Evolutionary conservation across 2,888 invertebrate genomes (phyloP), one percentile per base, ranked within the genome.

Genomic region (Coleophora flavipennella): DNA sequence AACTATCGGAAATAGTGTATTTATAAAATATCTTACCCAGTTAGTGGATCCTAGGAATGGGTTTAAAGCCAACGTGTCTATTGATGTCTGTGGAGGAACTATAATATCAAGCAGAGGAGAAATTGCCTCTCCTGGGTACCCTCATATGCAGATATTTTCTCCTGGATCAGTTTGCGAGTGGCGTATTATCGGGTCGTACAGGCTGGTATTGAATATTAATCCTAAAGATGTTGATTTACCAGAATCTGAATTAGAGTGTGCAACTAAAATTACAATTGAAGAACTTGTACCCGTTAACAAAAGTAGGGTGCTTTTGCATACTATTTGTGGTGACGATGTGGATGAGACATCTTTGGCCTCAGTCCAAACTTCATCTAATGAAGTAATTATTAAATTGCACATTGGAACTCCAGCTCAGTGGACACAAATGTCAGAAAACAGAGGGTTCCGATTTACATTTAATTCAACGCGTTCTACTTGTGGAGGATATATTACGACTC

Each of bases 1-100:
- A 52, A 86, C 90, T 1, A 87, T 81, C 2, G 88, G 88, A 37
- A 94, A 93, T 60, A 76, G 89, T 39, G 57, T 95, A 31, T 89
- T 88, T 49, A 66, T 95, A 6, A 90, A 89, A 57, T 96, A 91
- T 67, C 87, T 88, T 43, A 93, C 94, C 0, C 87, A 91, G 51
- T 61, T 89, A 1, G 55, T 83, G 1, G 90, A 90, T 40, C 94
- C 94, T 0, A 88, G 88, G 45, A 90, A 90, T 65, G 95, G 95
- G 8, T 95, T 96, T 62, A 89, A 89, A 62, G 92, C 92, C 0
- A 86, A 86, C 41, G 74, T 91, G 31, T 87, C 89, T 26, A 85
- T 92, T 42, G 90, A 91, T 61, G 50, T 71, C 27, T 81, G 78
- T 48, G 83, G 83, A 40, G 95, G 96, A n/a, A 90, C 90, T 1